Evolutionary conservation across 2,113 vertebrate genomes (phyloP).

Genomic region (Condylura cristata): DNA sequence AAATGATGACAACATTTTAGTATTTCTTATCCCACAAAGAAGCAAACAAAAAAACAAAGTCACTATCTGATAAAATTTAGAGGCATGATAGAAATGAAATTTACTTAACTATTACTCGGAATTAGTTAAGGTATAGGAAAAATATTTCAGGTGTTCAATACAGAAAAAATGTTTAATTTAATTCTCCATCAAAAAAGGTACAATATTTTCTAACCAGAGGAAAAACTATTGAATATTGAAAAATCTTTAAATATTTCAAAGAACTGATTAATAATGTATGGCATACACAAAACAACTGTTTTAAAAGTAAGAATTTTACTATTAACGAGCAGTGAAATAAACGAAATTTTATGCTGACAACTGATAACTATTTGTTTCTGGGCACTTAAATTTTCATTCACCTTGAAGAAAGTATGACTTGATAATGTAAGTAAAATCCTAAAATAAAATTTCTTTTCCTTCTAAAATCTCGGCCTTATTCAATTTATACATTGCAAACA

Average conservation of each 20-base stretch:
- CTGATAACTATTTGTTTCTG: conserved; percentile 33
- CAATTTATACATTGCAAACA: conserved; percentile 41
- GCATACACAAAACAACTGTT: conserved; percentile 32
- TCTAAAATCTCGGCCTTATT: conserved; percentile 50
- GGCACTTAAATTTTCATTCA: conserved; percentile 54
- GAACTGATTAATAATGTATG: conserved; percentile 13
- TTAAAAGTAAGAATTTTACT: conserved; percentile 34
- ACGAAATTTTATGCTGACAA: conserved; percentile 43
- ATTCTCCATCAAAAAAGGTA: conserved; percentile 32
- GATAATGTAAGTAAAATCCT: conserved; percentile 34
- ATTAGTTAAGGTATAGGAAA: conserved; percentile 31
- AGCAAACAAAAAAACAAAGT: conserved; percentile 28
- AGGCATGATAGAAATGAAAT: conserved; percentile 45
- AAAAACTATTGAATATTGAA: conserved; percentile 1
- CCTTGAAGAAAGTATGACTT: conserved; percentile 44
- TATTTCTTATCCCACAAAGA: neutral
- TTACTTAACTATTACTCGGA: conserved; percentile 23
- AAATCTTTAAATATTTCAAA: conserved; percentile 26
- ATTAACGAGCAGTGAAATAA: conserved; percentile 10
- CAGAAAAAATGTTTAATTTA: conserved; percentile 54
- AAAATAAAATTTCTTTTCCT: conserved; percentile 57
- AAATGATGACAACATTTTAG: neutral
- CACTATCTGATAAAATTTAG: conserved; percentile 30
- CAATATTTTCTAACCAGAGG: conserved; percentile 8
- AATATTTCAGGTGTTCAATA: conserved; percentile 4